Evolutionary conservation across 2,888 invertebrate species (phyloP).

Genomic region (Chloroclystis v-ata): DNA sequence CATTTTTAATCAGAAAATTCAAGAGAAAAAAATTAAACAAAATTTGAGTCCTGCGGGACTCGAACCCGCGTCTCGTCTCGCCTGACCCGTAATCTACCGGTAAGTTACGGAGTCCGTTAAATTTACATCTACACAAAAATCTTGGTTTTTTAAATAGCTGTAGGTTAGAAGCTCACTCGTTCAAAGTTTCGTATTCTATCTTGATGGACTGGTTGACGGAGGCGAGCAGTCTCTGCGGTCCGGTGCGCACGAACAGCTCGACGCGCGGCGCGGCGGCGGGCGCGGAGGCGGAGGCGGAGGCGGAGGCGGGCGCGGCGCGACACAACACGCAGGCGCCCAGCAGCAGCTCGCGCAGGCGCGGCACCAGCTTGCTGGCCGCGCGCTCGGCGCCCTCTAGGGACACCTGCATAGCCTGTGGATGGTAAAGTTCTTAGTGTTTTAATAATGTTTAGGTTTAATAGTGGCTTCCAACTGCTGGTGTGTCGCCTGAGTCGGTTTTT

Average conservation of each 20-base stretch:
- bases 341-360: conserved; percentile 79
- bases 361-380: conserved; percentile 66
- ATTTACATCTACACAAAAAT: background rate
- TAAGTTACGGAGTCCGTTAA: no score
- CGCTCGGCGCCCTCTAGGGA: conserved; percentile 78
- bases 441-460: no score
- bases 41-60: no score
- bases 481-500: no score
- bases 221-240: conserved; percentile 80
- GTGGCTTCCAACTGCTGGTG: no score
- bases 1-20: no score
- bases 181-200: conserved; percentile 78
- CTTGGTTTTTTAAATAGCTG: background rate
- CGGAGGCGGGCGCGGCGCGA: conserved; percentile 49
- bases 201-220: conserved; percentile 84
- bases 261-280: conserved; percentile 68
- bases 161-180: conserved; percentile 46
- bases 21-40: no score
- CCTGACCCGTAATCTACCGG: no score
- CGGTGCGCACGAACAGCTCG: conserved; percentile 83
- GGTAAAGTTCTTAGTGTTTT: background rate
- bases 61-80: no score
- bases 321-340: conserved; percentile 70
- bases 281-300: conserved; percentile 33
- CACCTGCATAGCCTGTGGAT: conserved; percentile 73